Base-by-base conservation (phyloP, 2,113 vertebrate species). In the Periophthalmodon schlosseri region DNA sequence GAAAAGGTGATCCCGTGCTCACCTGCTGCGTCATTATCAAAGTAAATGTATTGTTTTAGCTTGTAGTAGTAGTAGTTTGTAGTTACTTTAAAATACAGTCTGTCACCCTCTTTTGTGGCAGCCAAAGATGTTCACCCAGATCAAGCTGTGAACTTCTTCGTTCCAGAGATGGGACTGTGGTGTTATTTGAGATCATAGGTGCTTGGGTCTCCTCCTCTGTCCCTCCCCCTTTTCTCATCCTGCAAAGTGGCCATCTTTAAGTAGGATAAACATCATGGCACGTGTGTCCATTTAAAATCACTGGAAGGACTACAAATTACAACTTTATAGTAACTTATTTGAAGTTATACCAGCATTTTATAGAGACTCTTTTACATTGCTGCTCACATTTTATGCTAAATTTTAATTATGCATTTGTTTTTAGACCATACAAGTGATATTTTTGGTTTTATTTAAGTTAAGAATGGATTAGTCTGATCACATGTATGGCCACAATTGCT, bases 21-120 rank as follows among this genome's bases (percentile, higher is more conserved):
- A 87, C 68, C 87, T 90, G 87, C 67, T 90, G 88, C 36, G 79
- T 85, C 93, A 93, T 93, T 74, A 56, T 84, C 18, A 13, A 20
- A 44, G 5, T 4, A 12, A 13, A 20, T 65, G 12, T 12, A 5
- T 63, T 34, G 15, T 16, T 34, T 33, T 34, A 65, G 63, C 18
- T 20, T 9, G 10, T 15, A 5, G 34, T 39, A 5, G 14, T 28
- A 28, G 28, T 34, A 65, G 63, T 9, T 20, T 9, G 10, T 15
- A 5, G 34, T 39, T 12, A 10, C 34, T 65, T 12, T 12, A 65
- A 39, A 44, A 65, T 65, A 13, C 28, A 33, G 20, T 44, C 63
- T n/a, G 33, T 65, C 28, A 7, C 15, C 49, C 2, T 24, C 44
- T 63, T 80, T 64, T 68, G 10, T 11, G 2, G 63, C 34, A n/a